Percentiles rank a stretch among this genome's conserved stretches.
Conservation (phyloP, 2,888 invertebrate species). For the Stenichneumon culpator region DNA sequence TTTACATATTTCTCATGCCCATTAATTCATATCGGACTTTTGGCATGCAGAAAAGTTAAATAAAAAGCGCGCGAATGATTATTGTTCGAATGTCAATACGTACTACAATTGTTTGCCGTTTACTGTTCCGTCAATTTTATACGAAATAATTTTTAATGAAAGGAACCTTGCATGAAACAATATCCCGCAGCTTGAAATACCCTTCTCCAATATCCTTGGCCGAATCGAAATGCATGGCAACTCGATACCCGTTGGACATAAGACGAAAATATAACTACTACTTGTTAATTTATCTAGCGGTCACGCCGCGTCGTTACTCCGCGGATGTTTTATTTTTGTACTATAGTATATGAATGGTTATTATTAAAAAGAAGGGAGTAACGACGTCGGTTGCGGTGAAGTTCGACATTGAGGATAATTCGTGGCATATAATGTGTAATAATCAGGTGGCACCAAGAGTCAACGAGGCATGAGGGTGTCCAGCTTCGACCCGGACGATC, state of each 20-base stretch:
- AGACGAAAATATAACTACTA: constrained; percentile 1
- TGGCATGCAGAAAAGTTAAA: constrained; percentile 52
- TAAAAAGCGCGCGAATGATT: constrained; percentile 27
- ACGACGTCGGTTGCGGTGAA: constrained; percentile 50
- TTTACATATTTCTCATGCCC: constrained; percentile 55
- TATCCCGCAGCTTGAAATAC: constrained; percentile 62
- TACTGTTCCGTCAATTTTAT: not conserved
- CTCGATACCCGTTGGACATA: constrained; percentile 34
- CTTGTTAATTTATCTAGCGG: constrained; percentile 16
- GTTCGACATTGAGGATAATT: constrained; percentile 66
- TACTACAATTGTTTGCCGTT: constrained; percentile 1
- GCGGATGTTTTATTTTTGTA: constrained; percentile 36
- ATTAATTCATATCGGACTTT: constrained; percentile 57
- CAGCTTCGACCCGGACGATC: constrained; percentile 90
- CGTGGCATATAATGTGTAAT: constrained; percentile 73
- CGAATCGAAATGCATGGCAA: constrained; percentile 62
- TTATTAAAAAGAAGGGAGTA: constrained; percentile 42
- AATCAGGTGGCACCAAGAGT: constrained; percentile 88
- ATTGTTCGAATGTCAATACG: constrained; percentile 18
- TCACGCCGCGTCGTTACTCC: constrained; percentile 57
- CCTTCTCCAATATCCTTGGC: constrained; percentile 53
- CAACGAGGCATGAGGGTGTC: constrained; percentile 89
- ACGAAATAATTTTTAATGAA: constrained; percentile 33
- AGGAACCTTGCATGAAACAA: constrained; percentile 57
- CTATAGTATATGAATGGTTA: constrained; percentile 21